These are phyloP conservation scores for Acanthopagrus latus DNA, from an alignment of 2,797 vertebrate species.

Conservation along the genomic window DNA sequence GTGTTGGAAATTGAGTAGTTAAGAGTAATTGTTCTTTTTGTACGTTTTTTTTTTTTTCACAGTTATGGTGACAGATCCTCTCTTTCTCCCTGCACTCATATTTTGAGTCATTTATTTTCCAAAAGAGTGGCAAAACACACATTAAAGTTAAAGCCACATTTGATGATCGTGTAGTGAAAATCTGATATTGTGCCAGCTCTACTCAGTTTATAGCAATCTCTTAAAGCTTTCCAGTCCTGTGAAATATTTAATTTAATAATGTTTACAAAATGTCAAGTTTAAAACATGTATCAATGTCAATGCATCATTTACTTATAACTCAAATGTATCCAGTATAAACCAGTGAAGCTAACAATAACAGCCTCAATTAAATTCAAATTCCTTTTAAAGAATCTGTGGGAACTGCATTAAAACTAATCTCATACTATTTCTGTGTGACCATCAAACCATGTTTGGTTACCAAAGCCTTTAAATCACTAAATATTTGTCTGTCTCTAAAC, in stretches of 20 bases:
- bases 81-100: too few species aligned
- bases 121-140: too few species aligned
- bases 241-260: neutral
- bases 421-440: neutral
- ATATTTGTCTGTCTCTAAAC: neutral
- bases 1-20: too few species aligned
- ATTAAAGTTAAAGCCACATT: too few species aligned
- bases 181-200: too few species aligned
- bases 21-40: too few species aligned
- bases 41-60: too few species aligned
- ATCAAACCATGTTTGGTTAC: neutral
- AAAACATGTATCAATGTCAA: neutral
- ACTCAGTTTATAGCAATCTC: neutral
- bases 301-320: neutral
- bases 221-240: neutral
- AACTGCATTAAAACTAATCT: neutral
- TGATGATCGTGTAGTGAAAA: too few species aligned
- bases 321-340: neutral
- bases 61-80: too few species aligned
- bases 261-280: neutral
- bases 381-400: neutral
- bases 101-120: too few species aligned
- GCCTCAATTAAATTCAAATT: neutral
- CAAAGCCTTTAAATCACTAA: neutral
- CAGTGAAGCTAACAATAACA: neutral